Evolutionary conservation across 2,113 vertebrate species (phyloP).

Genomic region (Xerus inauris): DNA sequence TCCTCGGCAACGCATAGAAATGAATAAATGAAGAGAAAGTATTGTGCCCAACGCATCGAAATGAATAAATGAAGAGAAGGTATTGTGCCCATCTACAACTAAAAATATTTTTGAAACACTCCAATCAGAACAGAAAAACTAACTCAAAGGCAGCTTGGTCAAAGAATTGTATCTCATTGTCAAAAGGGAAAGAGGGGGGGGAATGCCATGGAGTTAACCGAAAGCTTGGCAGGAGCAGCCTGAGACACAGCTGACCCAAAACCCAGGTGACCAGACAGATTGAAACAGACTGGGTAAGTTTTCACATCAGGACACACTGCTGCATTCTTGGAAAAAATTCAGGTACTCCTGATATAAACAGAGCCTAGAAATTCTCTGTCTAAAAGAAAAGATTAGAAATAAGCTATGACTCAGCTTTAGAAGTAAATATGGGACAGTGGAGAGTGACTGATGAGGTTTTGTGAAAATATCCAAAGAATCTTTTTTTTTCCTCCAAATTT

Average conservation of each 20-base stretch:
- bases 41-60: too few relatives aligned
- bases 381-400: slow-evolving; percentile 13
- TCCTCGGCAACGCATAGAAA: too few relatives aligned
- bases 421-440: background rate
- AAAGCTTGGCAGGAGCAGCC: background rate
- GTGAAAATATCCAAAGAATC: background rate
- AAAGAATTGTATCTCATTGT: background rate
- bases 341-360: too few relatives aligned
- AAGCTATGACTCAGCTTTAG: background rate
- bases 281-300: background rate
- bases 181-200: background rate
- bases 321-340: background rate
- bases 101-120: background rate
- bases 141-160: background rate
- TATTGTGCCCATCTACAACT: too few relatives aligned
- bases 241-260: background rate
- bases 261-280: background rate
- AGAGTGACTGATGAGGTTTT: background rate
- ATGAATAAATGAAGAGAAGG: too few relatives aligned
- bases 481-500: background rate
- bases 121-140: slow-evolving; percentile 17
- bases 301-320: background rate
- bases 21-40: too few relatives aligned
- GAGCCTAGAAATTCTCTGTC: background rate
- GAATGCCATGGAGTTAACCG: background rate